Percentiles rank a stretch among this genome's conserved stretches.
phyloP scores from a whole-genome alignment of 1,140 invertebrate species.

The Brachionus manjavacas region DNA sequence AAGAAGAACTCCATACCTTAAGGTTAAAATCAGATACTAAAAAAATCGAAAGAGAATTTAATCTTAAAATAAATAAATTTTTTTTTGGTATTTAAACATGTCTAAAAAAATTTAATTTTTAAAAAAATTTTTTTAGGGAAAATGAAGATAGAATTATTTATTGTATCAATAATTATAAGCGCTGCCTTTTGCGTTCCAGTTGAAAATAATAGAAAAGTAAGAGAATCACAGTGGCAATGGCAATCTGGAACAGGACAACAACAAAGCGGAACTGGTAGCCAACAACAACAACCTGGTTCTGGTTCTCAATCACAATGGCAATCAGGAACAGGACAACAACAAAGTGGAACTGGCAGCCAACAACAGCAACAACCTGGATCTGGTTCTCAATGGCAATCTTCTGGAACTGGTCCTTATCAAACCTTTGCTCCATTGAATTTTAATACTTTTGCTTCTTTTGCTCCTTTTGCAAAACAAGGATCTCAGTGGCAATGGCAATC shows the following conservation, averaged over 20 bases:
- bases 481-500: conserved; percentile 10
- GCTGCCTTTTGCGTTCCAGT: neutral
- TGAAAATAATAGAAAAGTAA: neutral
- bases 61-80: neutral
- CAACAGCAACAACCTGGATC: neutral
- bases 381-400: neutral
- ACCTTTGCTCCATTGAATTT: neutral
- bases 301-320: neutral
- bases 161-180: neutral
- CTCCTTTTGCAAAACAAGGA: neutral
- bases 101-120: neutral
- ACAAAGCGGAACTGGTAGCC: neutral
- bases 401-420: neutral
- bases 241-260: conserved; percentile 3
- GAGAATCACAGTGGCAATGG: conserved; percentile 1
- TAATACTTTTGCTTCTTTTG: neutral
- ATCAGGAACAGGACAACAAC: neutral
- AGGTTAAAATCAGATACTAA: neutral
- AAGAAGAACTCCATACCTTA: neutral
- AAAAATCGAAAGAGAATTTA: neutral
- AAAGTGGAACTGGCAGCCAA: neutral
- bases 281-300: neutral
- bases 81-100: neutral
- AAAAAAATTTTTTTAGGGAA: neutral
- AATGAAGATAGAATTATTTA: neutral